phyloP scores from a whole-genome alignment of 2,888 invertebrate genomes.

The Xanthostigma xanthostigma region DNA sequence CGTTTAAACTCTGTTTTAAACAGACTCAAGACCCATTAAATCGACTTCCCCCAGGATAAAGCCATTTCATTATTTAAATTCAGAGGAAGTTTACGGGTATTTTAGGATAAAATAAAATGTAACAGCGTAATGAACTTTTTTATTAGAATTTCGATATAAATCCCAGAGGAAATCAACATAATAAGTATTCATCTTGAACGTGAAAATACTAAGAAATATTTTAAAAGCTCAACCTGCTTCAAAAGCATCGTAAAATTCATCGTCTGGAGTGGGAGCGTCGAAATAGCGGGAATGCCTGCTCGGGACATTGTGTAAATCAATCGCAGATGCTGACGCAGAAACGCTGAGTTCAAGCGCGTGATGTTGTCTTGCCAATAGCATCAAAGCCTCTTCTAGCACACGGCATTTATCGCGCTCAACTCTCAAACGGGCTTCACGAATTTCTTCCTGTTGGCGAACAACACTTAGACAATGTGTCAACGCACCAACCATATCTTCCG shows the following conservation, averaged over 20 bases:
- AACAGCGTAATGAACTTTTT: too few species aligned
- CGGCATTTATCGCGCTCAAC: constrained; percentile 42
- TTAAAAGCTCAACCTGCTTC: constrained; percentile 19
- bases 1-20: too few species aligned
- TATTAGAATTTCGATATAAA: too few species aligned
- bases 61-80: too few species aligned
- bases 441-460: constrained; percentile 47
- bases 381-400: constrained; percentile 49
- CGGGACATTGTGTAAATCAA: not conserved
- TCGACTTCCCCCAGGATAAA: too few species aligned
- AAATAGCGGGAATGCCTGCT: not conserved
- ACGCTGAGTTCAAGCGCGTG: constrained; percentile 51
- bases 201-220: too few species aligned
- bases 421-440: constrained; percentile 27
- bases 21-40: too few species aligned
- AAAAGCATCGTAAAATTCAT: constrained; percentile 27
- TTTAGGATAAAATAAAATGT: too few species aligned
- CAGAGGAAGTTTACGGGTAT: too few species aligned
- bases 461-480: constrained; percentile 46
- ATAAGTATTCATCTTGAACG: too few species aligned
- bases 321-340: constrained; percentile 20
- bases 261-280: constrained; percentile 21
- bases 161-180: too few species aligned
- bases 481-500: constrained; percentile 38
- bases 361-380: constrained; percentile 49